phyloP scores from a whole-genome alignment of 35 echinoderm and acorn worm genomes.

The Amphiura filiformis region DNA sequence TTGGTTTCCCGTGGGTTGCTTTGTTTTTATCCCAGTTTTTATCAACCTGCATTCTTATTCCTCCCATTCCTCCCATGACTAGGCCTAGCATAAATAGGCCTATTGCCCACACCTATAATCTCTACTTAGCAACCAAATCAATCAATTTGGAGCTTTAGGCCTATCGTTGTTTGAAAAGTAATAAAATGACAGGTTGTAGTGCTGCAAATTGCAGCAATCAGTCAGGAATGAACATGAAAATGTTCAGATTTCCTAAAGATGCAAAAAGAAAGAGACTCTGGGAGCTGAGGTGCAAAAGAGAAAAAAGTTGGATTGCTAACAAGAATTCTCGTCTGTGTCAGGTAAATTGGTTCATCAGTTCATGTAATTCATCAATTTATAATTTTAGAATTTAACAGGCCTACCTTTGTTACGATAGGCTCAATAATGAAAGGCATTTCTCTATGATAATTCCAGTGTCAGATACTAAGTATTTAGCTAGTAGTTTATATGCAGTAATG shows the following conservation, averaged over 20 bases:
- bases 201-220: neutral
- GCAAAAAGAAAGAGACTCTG: neutral
- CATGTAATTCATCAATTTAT: neutral
- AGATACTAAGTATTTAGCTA: no score
- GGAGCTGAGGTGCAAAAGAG: neutral
- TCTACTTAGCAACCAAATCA: no score
- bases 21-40: no score
- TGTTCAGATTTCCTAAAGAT: neutral
- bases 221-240: neutral
- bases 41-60: no score
- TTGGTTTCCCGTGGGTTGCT: no score
- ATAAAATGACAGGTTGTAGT: neutral
- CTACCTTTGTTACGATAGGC: neutral
- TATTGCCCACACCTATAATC: no score
- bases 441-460: neutral
- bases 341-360: neutral
- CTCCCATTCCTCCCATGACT: no score
- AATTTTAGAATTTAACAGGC: neutral
- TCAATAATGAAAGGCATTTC: neutral
- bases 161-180: no score
- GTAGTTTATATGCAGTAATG: no score
- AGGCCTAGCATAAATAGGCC: no score
- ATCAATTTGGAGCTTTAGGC: no score
- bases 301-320: neutral
- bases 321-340: neutral